phyloP scores from a whole-genome alignment of 2,797 vertebrate species.

The Zenarchopterus dispar region DNA sequence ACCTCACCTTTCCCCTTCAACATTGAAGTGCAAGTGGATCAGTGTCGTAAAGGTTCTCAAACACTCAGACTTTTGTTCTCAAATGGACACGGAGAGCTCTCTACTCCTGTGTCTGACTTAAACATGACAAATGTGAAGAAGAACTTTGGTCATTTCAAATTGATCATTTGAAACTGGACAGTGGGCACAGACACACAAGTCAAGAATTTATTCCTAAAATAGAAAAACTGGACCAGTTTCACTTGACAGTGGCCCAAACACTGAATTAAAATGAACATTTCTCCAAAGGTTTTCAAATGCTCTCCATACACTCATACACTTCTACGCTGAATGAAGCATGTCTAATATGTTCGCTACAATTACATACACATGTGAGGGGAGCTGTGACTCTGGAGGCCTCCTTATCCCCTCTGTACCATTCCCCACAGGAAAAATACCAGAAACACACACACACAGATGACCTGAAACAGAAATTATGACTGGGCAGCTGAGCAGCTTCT shows the following conservation, averaged over 20 bases:
- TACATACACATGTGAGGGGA: constrained; percentile 1
- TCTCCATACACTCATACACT: background rate
- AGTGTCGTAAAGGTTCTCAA: no score
- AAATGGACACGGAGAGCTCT: no score
- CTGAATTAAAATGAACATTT: background rate
- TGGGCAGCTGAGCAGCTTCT: constrained; percentile 34
- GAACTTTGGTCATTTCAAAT: no score
- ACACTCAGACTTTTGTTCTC: no score
- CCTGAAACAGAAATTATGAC: constrained; percentile 44
- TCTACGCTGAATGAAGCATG: background rate
- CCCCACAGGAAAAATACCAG: background rate
- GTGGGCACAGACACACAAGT: no score
- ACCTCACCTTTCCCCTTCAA: no score
- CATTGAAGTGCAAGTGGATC: no score
- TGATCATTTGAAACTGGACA: no score
- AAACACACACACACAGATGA: constrained; percentile 3
- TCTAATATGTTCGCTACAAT: constrained; percentile 11
- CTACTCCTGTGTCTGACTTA: no score
- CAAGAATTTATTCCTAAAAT: no score
- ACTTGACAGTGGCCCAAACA: background rate
- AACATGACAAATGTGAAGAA: no score
- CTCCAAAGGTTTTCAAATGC: background rate
- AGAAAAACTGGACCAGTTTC: no score
- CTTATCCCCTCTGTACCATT: constrained; percentile 3
- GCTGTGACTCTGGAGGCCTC: constrained; percentile 22